A percentile compares a stretch with the other conserved stretches of the same genome.
Evolutionary conservation across 2,113 vertebrate species (phyloP).

Genomic region (Pterocles burchelli): DNA sequence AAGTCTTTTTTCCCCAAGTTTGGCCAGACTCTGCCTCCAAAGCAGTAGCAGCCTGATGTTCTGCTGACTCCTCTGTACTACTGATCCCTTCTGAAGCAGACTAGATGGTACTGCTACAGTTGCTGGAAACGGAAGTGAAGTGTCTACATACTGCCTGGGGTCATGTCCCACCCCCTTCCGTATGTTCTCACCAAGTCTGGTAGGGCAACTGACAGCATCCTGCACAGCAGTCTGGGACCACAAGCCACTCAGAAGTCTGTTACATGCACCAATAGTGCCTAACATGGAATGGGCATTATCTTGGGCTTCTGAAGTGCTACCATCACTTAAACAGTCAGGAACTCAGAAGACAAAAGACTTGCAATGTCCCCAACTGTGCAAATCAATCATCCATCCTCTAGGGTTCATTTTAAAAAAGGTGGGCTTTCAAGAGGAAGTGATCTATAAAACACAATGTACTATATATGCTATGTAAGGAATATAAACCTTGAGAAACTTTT

Average conservation of each 20-base stretch:
- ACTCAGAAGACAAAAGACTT: background rate
- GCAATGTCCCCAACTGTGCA: background rate
- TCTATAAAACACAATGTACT: background rate
- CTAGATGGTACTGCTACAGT: background rate
- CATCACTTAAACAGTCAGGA: background rate
- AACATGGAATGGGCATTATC: background rate
- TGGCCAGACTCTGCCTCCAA: background rate
- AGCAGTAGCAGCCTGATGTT: background rate
- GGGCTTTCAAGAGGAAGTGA: background rate
- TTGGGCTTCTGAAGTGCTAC: background rate
- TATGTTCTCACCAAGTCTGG: background rate
- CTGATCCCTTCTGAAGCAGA: background rate
- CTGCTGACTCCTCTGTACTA: background rate
- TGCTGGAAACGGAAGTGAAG: background rate
- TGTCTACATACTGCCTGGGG: background rate
- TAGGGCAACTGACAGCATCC: background rate
- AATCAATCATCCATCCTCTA: background rate
- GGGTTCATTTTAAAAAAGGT: background rate
- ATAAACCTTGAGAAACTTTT: background rate
- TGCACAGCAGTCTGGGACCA: background rate
- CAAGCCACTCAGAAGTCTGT: background rate
- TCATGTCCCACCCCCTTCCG: background rate
- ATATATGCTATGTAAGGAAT: background rate
- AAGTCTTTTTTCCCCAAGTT: background rate
- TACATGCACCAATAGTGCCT: background rate